Evolutionary conservation across 2,888 invertebrate species (phyloP).

Genomic region (Chaitophorus viminalis): DNA sequence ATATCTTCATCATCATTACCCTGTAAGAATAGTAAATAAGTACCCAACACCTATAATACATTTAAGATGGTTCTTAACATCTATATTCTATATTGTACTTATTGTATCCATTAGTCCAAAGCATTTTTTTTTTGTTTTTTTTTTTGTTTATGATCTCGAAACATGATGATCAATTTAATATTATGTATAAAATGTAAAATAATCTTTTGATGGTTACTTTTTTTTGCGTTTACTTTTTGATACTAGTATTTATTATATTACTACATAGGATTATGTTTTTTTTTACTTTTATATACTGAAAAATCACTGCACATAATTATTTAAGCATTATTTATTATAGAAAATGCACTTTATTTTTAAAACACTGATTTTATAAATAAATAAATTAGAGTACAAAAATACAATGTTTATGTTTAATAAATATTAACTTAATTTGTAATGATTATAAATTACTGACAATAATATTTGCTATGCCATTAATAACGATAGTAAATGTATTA

Average conservation of each 20-base stretch:
- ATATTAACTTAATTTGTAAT: not conserved
- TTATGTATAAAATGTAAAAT: not conserved
- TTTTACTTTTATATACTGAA: not conserved
- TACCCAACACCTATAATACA: not conserved
- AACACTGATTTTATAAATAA: constrained; percentile 33
- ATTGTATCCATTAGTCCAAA: not conserved
- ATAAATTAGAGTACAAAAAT: constrained; percentile 37
- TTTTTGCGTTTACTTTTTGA: too few relatives aligned
- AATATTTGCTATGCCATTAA: not conserved
- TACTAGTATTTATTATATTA: not conserved
- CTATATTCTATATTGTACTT: not conserved
- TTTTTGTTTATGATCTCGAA: constrained; percentile 44
- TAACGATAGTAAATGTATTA: constrained; percentile 28
- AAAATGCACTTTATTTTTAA: constrained; percentile 17
- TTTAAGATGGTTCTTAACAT: not conserved
- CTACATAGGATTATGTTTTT: not conserved
- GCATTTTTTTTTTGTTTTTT: not conserved
- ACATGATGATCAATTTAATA: constrained; percentile 43
- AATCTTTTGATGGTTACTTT: too few relatives aligned
- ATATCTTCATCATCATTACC: not conserved
- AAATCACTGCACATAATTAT: constrained; percentile 9
- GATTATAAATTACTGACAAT: constrained; percentile 13
- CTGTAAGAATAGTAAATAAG: not conserved
- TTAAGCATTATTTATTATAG: constrained; percentile 24
- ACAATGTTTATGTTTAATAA: constrained; percentile 14